Base-by-base conservation (phyloP, 1,140 invertebrate species). In the Pseudobourletiella spinata region DNA sequence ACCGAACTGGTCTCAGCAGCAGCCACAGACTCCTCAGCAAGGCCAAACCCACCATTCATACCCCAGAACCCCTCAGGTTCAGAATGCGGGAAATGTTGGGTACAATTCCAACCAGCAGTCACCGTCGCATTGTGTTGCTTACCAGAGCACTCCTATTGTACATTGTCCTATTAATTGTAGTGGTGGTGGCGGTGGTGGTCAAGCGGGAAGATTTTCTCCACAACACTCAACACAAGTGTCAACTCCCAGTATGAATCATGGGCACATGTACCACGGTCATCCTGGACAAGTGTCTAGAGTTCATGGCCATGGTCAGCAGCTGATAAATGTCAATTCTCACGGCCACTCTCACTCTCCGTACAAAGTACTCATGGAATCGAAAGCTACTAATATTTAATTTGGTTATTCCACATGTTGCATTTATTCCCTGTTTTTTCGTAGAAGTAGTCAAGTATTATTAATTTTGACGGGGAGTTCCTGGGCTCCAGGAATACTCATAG, bases 161-260 rank as follows among this genome's bases (percentile, higher is more conserved):
- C 68, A 69, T 42, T 69, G 68, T 43, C 68, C 68, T n/a, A 66
- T 69, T 18, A 69, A 69, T 51, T 69, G 68, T 50, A 39, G 60
- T 3, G 52, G 61, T 11, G 58, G 62, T 22, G 20, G 30, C 2
- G 46, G 48, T 0, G 52, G 61, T 11, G 58, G 62, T 22, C 18
- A 30, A 4, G 46, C 39, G 1, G 66, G 66, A 26, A 16, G 67
- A 43, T 69, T 69, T 48, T 69, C 67, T 29, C 67, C 67, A 2
- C 67, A 69, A 42, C 64, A 64, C 25, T 48, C 35, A 11, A 50
- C 32, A 15, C 64, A 69, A 22, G 20, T 43, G 25, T 42, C 54
- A 20, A 57, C 54, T 0, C 60, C 54, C 4, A 62, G 55, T 24
- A 54, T 64, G 55, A 54, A 57, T 28, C 66, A 65, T 52, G 46